phyloP scores from a whole-genome alignment of 2,888 invertebrate genomes.

The Empis stercorea region DNA sequence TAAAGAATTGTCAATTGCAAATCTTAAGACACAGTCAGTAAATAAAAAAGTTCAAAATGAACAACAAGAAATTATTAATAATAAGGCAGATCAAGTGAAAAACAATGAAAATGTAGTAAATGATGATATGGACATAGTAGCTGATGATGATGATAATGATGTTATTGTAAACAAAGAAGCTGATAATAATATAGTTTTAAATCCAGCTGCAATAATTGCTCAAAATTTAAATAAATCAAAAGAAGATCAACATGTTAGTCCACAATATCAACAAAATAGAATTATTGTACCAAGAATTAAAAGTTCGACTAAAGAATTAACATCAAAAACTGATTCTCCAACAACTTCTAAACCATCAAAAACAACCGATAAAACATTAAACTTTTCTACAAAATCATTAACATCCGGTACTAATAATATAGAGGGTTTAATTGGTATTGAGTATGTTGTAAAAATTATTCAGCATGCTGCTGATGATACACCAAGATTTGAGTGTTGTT shows the following conservation, averaged over 20 bases:
- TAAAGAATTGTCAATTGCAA: no score
- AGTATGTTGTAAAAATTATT: constrained; percentile 63
- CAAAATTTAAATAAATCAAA: background rate
- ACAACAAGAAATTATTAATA: no score
- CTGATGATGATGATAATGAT: no score
- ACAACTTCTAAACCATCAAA: background rate
- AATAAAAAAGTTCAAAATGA: no score
- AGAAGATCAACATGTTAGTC: background rate
- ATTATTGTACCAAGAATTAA: background rate
- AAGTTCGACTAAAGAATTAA: background rate
- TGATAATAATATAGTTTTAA: background rate
- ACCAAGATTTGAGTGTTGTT: constrained; percentile 58
- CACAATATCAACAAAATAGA: background rate
- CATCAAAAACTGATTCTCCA: background rate
- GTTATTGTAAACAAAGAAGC: background rate
- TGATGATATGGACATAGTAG: no score
- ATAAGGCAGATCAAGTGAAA: no score
- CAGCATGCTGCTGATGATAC: constrained; percentile 49
- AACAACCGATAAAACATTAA: constrained; percentile 2
- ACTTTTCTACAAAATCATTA: constrained; percentile 17
- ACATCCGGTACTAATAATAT: constrained; percentile 14
- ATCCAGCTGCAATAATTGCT: constrained; percentile 1
- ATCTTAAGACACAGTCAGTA: no score
- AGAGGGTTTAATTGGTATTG: constrained; percentile 48
- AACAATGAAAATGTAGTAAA: no score